Conservation (phyloP, 2,113 vertebrate species). For the Vimba vimba region DNA sequence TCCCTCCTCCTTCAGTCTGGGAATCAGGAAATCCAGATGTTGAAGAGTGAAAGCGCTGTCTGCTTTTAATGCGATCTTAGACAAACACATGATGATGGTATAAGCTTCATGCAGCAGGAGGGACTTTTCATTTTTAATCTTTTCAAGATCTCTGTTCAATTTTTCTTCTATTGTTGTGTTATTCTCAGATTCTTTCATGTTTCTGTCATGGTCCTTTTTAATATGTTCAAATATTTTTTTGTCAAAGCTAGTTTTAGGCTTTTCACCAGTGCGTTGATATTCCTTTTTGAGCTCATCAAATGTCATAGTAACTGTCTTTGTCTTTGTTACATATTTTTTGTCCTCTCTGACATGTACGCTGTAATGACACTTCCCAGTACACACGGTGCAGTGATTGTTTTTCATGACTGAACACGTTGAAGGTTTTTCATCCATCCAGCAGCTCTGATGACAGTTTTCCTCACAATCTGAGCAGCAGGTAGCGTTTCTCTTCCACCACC, state of each 20-base stretch:
- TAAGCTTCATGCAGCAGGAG: slow-evolving; percentile 29
- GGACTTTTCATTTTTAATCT: background rate
- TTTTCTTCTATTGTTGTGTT: background rate
- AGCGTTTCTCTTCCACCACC: background rate
- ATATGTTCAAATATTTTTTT: background rate
- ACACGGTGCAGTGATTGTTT: slow-evolving; percentile 4
- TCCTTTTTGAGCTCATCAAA: background rate
- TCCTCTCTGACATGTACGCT: slow-evolving; percentile 12
- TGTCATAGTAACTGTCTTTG: background rate
- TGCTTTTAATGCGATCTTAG: background rate
- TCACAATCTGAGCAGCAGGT: slow-evolving; percentile 35
- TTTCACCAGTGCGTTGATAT: background rate
- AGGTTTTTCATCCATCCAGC: background rate
- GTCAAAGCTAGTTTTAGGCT: background rate
- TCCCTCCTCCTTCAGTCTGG: slow-evolving; percentile 29
- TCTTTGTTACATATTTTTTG: slow-evolving; percentile 15
- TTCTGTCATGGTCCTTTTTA: background rate
- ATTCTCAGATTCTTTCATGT: background rate
- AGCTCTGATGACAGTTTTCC: slow-evolving; percentile 44
- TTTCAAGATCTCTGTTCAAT: background rate
- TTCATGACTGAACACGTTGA: background rate
- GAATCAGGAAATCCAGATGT: slow-evolving; percentile 47
- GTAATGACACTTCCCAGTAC: slow-evolving; percentile 30
- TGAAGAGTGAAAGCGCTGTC: slow-evolving; percentile 39
- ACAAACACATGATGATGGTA: background rate